Evolutionary conservation across 2,113 vertebrate species (phyloP).

Genomic region (Megaceryle torquata): DNA sequence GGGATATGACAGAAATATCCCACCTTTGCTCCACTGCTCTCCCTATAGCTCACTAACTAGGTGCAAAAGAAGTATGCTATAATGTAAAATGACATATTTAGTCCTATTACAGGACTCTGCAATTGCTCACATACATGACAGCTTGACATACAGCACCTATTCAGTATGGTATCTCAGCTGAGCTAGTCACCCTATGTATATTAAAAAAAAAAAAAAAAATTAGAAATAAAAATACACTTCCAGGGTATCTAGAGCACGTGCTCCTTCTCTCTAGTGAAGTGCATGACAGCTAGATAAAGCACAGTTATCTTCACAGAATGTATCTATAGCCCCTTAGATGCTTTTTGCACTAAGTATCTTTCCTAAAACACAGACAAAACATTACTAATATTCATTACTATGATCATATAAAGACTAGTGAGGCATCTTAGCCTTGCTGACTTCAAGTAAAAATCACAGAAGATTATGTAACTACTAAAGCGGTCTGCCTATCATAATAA

Average conservation of each 20-base stretch:
- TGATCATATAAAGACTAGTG: not conserved
- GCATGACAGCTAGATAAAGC: not conserved
- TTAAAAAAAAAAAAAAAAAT: not conserved
- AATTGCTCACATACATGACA: not conserved
- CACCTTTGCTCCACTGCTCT: not conserved
- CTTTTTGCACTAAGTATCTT: not conserved
- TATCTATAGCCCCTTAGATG: not conserved
- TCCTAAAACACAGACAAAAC: not conserved
- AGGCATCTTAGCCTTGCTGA: not conserved
- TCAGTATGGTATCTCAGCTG: not conserved
- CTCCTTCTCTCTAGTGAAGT: not conserved
- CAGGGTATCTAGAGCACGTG: not conserved
- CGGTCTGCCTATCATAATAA: not conserved
- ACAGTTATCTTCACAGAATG: not conserved
- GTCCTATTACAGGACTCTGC: not conserved
- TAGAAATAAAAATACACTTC: not conserved
- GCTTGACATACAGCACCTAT: not conserved
- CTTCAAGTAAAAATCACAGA: not conserved
- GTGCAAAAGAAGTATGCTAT: not conserved
- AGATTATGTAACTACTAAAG: not conserved
- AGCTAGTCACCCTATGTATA: not conserved
- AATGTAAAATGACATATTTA: not conserved
- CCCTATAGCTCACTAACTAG: rapidly evolving
- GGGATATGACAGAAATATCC: not conserved
- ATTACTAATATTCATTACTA: not conserved